phyloP scores from a whole-genome alignment of 1,140 invertebrate species.

The Solen grandis region DNA sequence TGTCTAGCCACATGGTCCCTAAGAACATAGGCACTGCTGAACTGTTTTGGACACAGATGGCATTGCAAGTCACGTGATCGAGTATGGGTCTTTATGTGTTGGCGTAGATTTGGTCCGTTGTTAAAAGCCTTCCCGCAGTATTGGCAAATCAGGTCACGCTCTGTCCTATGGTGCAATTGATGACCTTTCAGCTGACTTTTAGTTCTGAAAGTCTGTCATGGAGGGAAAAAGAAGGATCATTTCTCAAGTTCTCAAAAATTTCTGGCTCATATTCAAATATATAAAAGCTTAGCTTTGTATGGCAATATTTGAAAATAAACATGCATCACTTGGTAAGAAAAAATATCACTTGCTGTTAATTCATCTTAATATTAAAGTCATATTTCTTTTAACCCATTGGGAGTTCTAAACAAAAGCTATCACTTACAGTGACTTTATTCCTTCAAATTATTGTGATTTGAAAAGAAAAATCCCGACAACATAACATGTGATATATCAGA shows the following conservation, averaged over 20 bases:
- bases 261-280: neutral
- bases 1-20: constrained; percentile 25
- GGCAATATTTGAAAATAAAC: neutral
- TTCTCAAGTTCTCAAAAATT: no score
- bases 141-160: neutral
- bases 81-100: constrained; percentile 24
- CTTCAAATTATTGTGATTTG: no score
- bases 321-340: neutral
- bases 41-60: constrained; percentile 19
- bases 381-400: no score
- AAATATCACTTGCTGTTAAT: neutral
- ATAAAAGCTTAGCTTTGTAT: neutral
- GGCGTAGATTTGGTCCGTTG: constrained; percentile 23
- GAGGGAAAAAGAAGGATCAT: neutral
- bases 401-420: no score
- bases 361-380: no score
- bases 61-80: constrained; percentile 10
- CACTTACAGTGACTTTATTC: no score
- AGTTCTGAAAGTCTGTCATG: constrained; percentile 19
- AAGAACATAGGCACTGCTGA: constrained; percentile 22
- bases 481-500: no score
- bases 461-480: no score
- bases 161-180: constrained; percentile 11
- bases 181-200: constrained; percentile 2
- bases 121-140: constrained; percentile 22